phyloP scores from a whole-genome alignment of 2,113 vertebrate species.

The Laticauda colubrina region DNA sequence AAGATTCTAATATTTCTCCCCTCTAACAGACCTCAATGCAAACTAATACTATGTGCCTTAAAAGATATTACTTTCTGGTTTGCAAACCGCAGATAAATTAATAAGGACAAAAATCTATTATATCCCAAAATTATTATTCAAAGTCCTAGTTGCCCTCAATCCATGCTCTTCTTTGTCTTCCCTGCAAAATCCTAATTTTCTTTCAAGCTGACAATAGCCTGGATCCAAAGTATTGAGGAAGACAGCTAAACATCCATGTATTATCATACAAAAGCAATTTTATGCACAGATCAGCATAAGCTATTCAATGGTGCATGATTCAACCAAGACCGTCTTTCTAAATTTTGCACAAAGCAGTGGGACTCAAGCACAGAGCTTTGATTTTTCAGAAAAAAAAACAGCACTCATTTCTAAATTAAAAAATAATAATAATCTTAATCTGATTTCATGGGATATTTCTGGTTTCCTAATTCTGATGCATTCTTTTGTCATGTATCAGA shows the following conservation, averaged over 20 bases:
- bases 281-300: not conserved
- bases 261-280: not conserved
- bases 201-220: not conserved
- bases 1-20: slow-evolving; percentile 13
- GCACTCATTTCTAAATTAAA: not conserved
- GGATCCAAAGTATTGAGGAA: not conserved
- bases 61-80: slow-evolving; percentile 8
- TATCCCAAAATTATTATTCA: slow-evolving; percentile 19
- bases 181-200: not conserved
- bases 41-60: not conserved
- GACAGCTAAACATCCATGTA: not conserved
- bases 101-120: not conserved
- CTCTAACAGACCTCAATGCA: not conserved
- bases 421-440: not conserved
- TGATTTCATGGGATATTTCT: not conserved
- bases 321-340: not conserved
- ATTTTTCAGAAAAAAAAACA: slow-evolving; percentile 10
- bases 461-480: not conserved
- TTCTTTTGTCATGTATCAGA: not conserved
- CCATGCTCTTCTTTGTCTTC: not conserved
- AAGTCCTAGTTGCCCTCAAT: slow-evolving; percentile 14
- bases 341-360: not conserved
- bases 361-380: slow-evolving; percentile 28
- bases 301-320: not conserved
- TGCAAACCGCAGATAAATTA: slow-evolving; percentile 21